phyloP scores from a whole-genome alignment of 2,888 invertebrate species.

The Sepiola atlantica region DNA sequence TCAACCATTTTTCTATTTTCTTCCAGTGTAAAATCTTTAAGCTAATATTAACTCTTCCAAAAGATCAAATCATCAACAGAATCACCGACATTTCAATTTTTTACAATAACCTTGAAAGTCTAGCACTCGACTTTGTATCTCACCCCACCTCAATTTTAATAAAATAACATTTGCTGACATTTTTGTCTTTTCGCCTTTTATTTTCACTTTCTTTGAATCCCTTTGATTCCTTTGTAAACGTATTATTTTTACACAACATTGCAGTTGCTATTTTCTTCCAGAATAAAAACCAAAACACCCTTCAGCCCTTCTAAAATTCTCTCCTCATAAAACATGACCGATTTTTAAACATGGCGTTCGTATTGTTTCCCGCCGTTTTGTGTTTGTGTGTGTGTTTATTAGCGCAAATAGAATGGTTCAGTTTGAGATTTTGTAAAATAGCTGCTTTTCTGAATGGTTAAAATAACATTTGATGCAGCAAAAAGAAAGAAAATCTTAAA shows the following conservation, averaged over 20 bases:
- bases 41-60: not conserved
- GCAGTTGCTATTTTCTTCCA: not conserved
- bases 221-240: too few relatives aligned
- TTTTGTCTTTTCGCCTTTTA: too few relatives aligned
- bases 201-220: too few relatives aligned
- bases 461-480: not conserved
- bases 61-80: not conserved
- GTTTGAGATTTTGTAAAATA: not conserved
- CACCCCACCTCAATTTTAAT: too few relatives aligned
- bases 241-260: not conserved
- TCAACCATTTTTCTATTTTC: not conserved
- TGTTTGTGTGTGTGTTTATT: not conserved
- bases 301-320: not conserved
- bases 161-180: too few relatives aligned
- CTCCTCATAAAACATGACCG: not conserved
- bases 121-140: not conserved
- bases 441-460: not conserved
- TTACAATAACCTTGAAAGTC: not conserved
- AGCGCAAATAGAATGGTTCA: not conserved
- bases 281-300: not conserved
- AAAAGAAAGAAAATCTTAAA: not conserved
- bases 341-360: not conserved
- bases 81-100: not conserved
- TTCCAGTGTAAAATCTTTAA: not conserved
- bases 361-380: not conserved